Conservation (phyloP, 2,797 vertebrate species). For the Rhabdomys pumilio region DNA sequence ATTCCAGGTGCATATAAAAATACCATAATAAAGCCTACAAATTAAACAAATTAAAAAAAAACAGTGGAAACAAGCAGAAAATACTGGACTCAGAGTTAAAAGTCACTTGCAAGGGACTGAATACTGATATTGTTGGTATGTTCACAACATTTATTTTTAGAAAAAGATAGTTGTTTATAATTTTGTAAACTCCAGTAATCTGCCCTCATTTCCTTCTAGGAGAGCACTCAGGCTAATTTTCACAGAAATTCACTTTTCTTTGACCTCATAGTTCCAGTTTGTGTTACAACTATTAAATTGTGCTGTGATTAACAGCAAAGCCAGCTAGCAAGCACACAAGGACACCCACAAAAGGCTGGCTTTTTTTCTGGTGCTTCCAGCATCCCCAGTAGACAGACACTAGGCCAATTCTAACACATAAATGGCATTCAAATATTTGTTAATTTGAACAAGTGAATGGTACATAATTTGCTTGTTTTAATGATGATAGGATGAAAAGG, state of each 20-base stretch:
- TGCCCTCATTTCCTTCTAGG: constrained; percentile 17
- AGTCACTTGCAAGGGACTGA: constrained; percentile 42
- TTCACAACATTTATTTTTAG: constrained; percentile 43
- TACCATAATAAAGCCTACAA: neutral
- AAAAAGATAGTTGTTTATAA: constrained; percentile 31
- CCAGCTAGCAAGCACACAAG: neutral
- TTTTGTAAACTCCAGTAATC: constrained; percentile 30
- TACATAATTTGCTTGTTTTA: neutral
- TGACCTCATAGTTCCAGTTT: constrained; percentile 4
- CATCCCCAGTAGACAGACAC: neutral
- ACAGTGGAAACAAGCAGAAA: neutral
- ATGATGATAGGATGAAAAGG: neutral
- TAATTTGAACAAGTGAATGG: constrained; percentile 38
- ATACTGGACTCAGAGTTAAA: constrained; percentile 29
- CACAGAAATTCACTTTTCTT: constrained; percentile 3
- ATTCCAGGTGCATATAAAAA: neutral
- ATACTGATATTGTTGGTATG: neutral
- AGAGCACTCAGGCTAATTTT: constrained; percentile 41
- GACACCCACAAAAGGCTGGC: neutral
- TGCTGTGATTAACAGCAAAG: neutral
- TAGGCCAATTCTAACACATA: neutral
- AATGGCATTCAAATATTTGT: neutral
- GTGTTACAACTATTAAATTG: neutral
- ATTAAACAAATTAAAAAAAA: neutral
- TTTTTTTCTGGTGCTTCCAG: neutral